Percentiles rank a stretch among this genome's conserved stretches.
phyloP scores from a whole-genome alignment of 2,888 invertebrate genomes.

The Rhagophthalmus giganteus region DNA sequence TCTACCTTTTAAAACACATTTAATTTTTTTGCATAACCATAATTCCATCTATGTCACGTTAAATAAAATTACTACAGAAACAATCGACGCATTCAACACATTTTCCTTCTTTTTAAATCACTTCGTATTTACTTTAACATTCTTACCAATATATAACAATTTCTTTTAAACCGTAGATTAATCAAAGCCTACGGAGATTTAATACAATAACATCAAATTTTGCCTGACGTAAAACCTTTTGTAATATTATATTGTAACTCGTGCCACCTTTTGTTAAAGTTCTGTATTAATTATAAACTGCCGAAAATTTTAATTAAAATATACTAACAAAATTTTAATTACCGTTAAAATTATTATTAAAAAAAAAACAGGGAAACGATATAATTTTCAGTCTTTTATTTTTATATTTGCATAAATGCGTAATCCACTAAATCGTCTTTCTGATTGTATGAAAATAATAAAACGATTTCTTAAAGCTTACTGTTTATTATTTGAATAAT shows the following conservation, averaged over 20 bases:
- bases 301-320: conserved; percentile 32
- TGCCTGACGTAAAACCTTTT: conserved; percentile 18
- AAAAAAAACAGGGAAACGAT: conserved; percentile 23
- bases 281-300: conserved; percentile 27
- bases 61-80: too few species aligned
- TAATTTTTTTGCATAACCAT: too few species aligned
- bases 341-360: conserved; percentile 27
- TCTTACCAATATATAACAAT: conserved; percentile 1
- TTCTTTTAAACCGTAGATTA: conserved; percentile 6
- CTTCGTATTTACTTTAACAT: too few species aligned
- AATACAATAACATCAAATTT: conserved; percentile 19
- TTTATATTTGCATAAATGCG: conserved; percentile 17
- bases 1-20: too few species aligned
- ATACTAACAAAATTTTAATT: conserved; percentile 32
- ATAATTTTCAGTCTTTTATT: conserved; percentile 23
- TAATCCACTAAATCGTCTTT: too few species aligned
- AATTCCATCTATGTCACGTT: too few species aligned
- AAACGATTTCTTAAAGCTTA: too few species aligned
- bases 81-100: too few species aligned
- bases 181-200: conserved; percentile 6
- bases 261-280: conserved; percentile 27
- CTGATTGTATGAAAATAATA: too few species aligned
- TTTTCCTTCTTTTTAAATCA: too few species aligned
- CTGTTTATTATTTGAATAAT: too few species aligned
- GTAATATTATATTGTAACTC: conserved; percentile 22